Percentiles rank a stretch among this genome's conserved stretches.
Evolutionary conservation across 2,797 vertebrate species (phyloP).

Genomic region (Acanthurus lineatus): DNA sequence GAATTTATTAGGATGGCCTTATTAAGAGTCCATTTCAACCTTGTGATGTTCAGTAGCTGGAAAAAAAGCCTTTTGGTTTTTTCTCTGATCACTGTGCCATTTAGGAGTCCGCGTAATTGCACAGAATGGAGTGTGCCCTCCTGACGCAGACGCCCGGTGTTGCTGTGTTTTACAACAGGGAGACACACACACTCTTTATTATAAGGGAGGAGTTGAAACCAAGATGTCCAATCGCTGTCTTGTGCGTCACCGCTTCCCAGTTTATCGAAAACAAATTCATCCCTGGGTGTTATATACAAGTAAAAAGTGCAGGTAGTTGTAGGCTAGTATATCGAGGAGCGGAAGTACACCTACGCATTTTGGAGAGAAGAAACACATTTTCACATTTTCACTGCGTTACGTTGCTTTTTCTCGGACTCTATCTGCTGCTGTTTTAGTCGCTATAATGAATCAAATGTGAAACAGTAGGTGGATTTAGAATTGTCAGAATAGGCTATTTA

Average conservation of each 20-base stretch:
- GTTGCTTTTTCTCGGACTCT: conserved; percentile 50
- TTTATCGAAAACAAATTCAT: conserved; percentile 93
- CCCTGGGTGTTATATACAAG: conserved; percentile 86
- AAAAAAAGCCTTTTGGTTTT: conserved; percentile 74
- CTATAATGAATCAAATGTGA: conserved; percentile 34
- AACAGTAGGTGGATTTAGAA: conserved; percentile 61
- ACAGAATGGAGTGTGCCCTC: conserved; percentile 87
- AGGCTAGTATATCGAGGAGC: conserved; percentile 73
- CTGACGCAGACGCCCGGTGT: conserved; percentile 88
- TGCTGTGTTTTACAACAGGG: conserved; percentile 93
- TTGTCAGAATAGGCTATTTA: conserved; percentile 3
- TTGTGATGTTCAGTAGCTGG: conserved; percentile 81
- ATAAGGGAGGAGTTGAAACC: conserved; percentile 95
- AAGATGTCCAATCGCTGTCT: conserved; percentile 93
- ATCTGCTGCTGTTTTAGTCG: conserved; percentile 36
- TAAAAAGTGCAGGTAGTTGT: conserved; percentile 85
- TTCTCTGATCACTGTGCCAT: conserved; percentile 83
- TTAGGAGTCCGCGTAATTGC: conserved; percentile 87
- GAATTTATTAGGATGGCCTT: conserved; percentile 41
- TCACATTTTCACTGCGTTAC: conserved; percentile 44
- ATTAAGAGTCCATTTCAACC: conserved; percentile 84
- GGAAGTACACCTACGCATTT: conserved; percentile 79
- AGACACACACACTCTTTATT: conserved; percentile 92
- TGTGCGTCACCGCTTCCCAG: conserved; percentile 92
- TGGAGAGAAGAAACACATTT: conserved; percentile 72